Evolutionary conservation across 2,888 invertebrate genomes (phyloP).

Genomic region (Ariolimax columbianus): DNA sequence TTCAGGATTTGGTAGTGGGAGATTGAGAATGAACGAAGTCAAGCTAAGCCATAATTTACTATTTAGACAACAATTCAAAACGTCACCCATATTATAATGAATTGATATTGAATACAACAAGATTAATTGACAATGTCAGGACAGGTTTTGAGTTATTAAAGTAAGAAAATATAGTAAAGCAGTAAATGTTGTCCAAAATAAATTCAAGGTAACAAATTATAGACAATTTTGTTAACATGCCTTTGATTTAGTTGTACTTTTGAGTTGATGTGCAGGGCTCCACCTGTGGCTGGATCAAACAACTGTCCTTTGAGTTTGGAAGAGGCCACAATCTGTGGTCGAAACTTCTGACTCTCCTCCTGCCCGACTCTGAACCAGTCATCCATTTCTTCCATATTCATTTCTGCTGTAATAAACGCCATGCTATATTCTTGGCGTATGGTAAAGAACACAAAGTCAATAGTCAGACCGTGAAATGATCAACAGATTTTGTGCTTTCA

Average conservation of each 20-base stretch:
- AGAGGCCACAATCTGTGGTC: constrained; percentile 58
- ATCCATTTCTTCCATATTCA: constrained; percentile 71
- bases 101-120: too few species aligned
- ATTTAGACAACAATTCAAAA: too few species aligned
- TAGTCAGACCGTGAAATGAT: neutral
- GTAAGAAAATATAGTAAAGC: too few species aligned
- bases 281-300: constrained; percentile 63
- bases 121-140: too few species aligned
- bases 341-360: constrained; percentile 54
- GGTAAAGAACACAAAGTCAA: neutral
- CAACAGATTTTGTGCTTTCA: neutral
- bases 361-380: constrained; percentile 75
- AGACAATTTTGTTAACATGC: neutral
- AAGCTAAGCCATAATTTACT: too few species aligned
- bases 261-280: constrained; percentile 59
- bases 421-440: constrained; percentile 50
- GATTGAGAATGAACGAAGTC: too few species aligned
- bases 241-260: constrained; percentile 17
- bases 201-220: too few species aligned
- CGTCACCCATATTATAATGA: too few species aligned
- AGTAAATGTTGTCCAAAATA: too few species aligned
- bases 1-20: too few species aligned
- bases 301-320: constrained; percentile 61
- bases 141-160: too few species aligned
- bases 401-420: constrained; percentile 64